phyloP scores from a whole-genome alignment of 2,888 invertebrate species.

The Miltochrista miniata region DNA sequence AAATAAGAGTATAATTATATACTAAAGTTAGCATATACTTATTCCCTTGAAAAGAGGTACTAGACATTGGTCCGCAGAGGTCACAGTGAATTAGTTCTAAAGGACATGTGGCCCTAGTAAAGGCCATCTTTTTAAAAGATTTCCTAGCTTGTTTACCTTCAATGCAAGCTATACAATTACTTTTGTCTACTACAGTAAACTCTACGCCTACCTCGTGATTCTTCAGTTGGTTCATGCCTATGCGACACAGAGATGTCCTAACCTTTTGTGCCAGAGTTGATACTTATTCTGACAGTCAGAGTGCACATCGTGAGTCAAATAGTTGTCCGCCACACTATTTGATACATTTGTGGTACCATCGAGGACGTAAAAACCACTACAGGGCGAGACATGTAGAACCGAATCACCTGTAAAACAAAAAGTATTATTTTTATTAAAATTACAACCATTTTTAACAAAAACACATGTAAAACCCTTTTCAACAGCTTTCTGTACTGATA shows the following conservation, averaged over 20 bases:
- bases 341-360: not conserved
- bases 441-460: conserved; percentile 13
- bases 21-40: not conserved
- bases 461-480: conserved; percentile 1
- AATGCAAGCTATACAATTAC: too few relatives aligned
- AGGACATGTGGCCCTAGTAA: not conserved
- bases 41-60: not conserved
- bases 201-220: too few relatives aligned
- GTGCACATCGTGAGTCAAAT: not conserved
- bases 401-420: not conserved
- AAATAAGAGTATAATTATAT: not conserved
- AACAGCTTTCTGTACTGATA: not conserved
- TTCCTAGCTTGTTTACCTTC: too few relatives aligned
- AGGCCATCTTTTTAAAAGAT: too few relatives aligned
- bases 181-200: too few relatives aligned
- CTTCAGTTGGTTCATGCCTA: too few relatives aligned
- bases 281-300: too few relatives aligned
- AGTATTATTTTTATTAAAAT: conserved; percentile 4
- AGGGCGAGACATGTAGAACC: not conserved
- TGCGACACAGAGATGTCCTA: too few relatives aligned
- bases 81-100: not conserved
- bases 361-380: not conserved
- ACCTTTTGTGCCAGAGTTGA: too few relatives aligned
- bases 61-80: not conserved
- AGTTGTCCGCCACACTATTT: too few relatives aligned